A percentile compares a stretch with the other conserved stretches of the same genome.
Evolutionary conservation across 2,797 vertebrate species (phyloP).

Genomic region (Lemur catta): DNA sequence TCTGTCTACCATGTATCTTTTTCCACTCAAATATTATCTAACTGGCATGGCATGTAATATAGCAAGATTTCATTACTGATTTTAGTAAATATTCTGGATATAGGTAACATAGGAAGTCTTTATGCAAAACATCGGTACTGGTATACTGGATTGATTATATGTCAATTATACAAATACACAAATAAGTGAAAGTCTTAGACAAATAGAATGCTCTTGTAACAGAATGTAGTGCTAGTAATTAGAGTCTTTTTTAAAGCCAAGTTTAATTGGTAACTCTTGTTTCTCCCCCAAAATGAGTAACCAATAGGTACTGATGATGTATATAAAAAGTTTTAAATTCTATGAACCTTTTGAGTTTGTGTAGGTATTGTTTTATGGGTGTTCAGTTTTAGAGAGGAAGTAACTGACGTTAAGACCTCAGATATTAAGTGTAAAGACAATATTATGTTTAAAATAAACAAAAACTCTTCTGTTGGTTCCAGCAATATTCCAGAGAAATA

Average conservation of each 20-base stretch:
- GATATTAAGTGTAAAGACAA: not conserved
- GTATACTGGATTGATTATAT: not conserved
- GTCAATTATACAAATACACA: not conserved
- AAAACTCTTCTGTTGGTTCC: not conserved
- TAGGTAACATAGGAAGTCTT: not conserved
- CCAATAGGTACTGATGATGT: not conserved
- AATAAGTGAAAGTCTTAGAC: not conserved
- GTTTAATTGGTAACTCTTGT: not conserved
- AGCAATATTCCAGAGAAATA: not conserved
- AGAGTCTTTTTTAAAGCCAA: slow-evolving; percentile 31
- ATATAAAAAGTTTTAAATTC: not conserved
- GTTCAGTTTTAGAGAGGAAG: not conserved
- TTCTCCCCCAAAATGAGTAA: not conserved
- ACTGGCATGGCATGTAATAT: not conserved
- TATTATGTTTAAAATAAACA: not conserved
- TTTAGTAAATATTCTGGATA: not conserved
- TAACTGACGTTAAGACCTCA: not conserved
- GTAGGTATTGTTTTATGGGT: not conserved
- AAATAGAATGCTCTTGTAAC: not conserved
- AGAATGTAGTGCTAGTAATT: not conserved
- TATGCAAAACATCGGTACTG: not conserved
- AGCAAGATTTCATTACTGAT: not conserved
- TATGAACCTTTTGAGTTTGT: not conserved
- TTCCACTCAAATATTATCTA: not conserved
- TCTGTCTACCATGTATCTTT: not conserved